Evolutionary conservation across 2,113 vertebrate genomes (phyloP), one percentile per base, ranked within the genome.

Genomic region (Ctenomys sociabilis): DNA sequence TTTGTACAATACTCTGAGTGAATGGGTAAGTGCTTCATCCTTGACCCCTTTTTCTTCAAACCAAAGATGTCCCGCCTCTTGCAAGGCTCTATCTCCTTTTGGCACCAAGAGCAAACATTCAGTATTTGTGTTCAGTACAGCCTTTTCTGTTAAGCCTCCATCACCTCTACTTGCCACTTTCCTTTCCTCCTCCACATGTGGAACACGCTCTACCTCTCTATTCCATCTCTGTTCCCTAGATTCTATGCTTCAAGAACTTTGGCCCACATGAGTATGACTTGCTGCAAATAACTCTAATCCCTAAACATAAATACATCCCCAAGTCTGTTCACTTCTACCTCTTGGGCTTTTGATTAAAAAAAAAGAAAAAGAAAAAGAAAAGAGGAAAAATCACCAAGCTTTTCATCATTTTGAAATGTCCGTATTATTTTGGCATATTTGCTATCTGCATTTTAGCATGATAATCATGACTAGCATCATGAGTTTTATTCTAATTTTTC

Each of bases 351-450:
- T 90, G 52, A 52, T 49, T 70, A 54, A 45, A 91, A 91, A 85
- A 64, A 61, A 40, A 91, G 91, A 85, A 64, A 61, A 54, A 40
- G 85, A 93, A 85, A 85, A 59, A 54, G 49, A 61, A 70, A 68
- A 59, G 26, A n/a, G 3, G 26, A 32, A 82, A 75, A 22, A 37
- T 68, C 72, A 73, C 28, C 10, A 70, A 81, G 84, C 63, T 22
- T 24, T 32, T n/a, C 35, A 86, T 24, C 28, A 37, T 80, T 85
- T 64, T 70, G 21, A 61, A 61, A 72, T 3, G 22, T n/a, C 21
- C 11, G 12, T 59, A 70, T 93, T 93, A 93, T 91, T 88, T 94
- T 77, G 40, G 32, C 35, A 7, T 72, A 84, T 75, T 93, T 85
- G 5, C 14, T 57, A 63, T 52, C 7, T 8, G 90, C 4, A 75